Evolutionary conservation across 2,797 vertebrate species (phyloP), one percentile per base, ranked within the genome.

Genomic region (Diplodus puntazzo): DNA sequence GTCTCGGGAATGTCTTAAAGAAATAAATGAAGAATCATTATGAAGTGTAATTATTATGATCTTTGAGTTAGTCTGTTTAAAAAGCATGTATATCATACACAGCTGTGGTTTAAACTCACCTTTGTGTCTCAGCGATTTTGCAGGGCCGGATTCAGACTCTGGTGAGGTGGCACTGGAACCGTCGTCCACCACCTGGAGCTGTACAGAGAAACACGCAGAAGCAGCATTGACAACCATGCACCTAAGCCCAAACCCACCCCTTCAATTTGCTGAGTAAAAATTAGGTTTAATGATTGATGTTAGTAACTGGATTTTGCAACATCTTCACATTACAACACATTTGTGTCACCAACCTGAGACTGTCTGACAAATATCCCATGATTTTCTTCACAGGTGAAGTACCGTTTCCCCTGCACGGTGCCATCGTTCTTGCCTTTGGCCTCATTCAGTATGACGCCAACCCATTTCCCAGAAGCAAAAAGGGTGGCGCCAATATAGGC

Each of bases 381-480:
- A 74, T 97, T 99, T 79, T 99, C 98, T 21, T 97, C 96, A 2
- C 98, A 99, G 79, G 95, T 97, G 94, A 99, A 99, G 85, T 99
- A 99, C 6, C 95, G 96, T 87, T 97, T 97, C 79, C 97, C 98
- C 92, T 99, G 98, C 81, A 99, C 98, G 0, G 96, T 98, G 65
- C 98, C 98, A 0, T 99, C 97, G 0, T 99, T 99, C 94, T 99
- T 99, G 92, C 98, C 98, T 88, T 97, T 98, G 4, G 98, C 86
- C 79, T 99, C 98, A 23, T 99, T 97, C 86, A 99, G 92, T 83
- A 99, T 97, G 86, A 99, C 97, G 0, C 98, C 98, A 0, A 99
- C 98, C 98, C 98, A 99, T 66, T 99, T 99, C 4, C 98, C 98
- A 0, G 97, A 95, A 91, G 98, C 97, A 66, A 99, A 99, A 10